phyloP scores from a whole-genome alignment of 1,140 invertebrate genomes.

The Schlechtendalia chinensis region DNA sequence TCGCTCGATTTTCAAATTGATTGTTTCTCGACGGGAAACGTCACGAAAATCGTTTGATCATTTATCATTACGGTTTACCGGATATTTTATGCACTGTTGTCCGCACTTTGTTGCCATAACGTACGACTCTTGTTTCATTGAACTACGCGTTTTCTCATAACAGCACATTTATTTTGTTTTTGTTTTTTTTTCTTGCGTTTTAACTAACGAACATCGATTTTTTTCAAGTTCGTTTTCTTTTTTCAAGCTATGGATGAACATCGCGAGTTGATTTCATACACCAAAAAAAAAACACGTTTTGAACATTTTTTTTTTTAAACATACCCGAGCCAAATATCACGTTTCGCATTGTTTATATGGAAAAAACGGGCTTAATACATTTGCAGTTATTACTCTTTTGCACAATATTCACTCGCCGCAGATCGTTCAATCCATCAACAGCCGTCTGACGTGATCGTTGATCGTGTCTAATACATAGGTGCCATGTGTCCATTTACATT shows the following conservation, averaged over 20 bases:
- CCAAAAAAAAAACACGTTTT: neutral
- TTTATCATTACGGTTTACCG: neutral
- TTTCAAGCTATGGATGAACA: neutral
- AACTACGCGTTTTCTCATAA: neutral
- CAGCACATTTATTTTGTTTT: neutral
- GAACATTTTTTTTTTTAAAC: too few species aligned
- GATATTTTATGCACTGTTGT: conserved; percentile 11
- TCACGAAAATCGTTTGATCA: conserved; percentile 8
- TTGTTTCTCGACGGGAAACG: conserved; percentile 4
- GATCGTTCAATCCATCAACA: too few species aligned
- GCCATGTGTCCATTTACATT: too few species aligned
- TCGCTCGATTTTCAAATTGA: conserved; percentile 26
- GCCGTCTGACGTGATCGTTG: too few species aligned
- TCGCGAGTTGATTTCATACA: neutral
- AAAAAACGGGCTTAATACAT: neutral
- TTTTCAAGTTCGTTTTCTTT: too few species aligned
- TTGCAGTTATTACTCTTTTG: neutral
- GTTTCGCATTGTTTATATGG: neutral
- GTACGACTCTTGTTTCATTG: neutral
- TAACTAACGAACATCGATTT: neutral
- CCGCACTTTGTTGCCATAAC: neutral
- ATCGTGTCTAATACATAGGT: too few species aligned
- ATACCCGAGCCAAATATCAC: too few species aligned
- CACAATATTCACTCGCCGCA: too few species aligned
- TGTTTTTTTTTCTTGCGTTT: neutral